Percentiles rank a stretch among this genome's conserved stretches.
Evolutionary conservation across 1,140 invertebrate genomes (phyloP).

Genomic region (Battus philenor): DNA sequence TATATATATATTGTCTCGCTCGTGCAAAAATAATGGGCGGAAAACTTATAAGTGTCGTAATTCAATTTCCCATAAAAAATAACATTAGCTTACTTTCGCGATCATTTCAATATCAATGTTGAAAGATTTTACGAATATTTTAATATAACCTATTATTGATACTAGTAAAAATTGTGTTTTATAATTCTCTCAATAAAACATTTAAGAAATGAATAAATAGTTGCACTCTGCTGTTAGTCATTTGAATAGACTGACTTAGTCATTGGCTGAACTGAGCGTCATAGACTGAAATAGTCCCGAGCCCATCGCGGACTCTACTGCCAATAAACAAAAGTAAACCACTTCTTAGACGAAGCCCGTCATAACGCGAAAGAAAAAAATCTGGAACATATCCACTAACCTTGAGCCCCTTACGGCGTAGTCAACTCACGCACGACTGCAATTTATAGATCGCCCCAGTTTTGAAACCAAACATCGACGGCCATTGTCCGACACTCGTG

Average conservation of each 20-base stretch:
- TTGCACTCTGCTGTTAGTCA: no score
- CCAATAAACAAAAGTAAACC: conserved; percentile 23
- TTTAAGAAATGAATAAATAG: no score
- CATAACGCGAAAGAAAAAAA: conserved; percentile 35
- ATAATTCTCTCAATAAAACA: no score
- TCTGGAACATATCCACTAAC: conserved; percentile 63
- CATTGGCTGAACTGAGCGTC: conserved; percentile 9
- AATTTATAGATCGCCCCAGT: conserved; percentile 51
- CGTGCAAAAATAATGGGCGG: no score
- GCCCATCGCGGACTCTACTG: conserved; percentile 16
- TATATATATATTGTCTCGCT: no score
- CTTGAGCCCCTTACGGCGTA: conserved; percentile 53
- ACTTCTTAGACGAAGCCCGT: conserved; percentile 17
- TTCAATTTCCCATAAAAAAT: no score
- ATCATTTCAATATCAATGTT: no score
- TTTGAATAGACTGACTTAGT: neutral
- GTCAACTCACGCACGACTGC: conserved; percentile 38
- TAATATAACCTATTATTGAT: no score
- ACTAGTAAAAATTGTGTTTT: no score
- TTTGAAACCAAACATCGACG: conserved; percentile 29
- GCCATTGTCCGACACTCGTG: conserved; percentile 25
- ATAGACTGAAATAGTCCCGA: conserved; percentile 29
- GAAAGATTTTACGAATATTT: no score
- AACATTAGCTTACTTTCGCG: no score
- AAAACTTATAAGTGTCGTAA: no score